These are phyloP conservation scores for Melanostoma mellinum DNA, from an alignment of 2,888 invertebrate genomes.

Conservation along the genomic window DNA sequence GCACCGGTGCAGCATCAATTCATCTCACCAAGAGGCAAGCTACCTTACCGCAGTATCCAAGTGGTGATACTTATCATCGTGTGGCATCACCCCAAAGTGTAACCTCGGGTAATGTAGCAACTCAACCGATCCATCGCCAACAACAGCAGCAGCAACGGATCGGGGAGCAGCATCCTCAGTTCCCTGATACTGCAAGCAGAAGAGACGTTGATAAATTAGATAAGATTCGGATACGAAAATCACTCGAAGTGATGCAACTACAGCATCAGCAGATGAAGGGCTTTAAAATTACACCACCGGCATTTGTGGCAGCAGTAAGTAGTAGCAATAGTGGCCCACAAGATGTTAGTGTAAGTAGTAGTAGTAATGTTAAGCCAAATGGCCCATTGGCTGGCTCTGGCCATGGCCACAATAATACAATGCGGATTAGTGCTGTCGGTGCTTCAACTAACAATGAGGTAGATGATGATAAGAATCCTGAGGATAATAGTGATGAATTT, in stretches of 20 bases:
- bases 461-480: conserved; percentile 73
- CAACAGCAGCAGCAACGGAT: conserved; percentile 61
- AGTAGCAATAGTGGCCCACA: conserved; percentile 37
- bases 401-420: conserved; percentile 50
- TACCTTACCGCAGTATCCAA: conserved; percentile 62
- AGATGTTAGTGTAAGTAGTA: conserved; percentile 15
- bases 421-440: conserved; percentile 49
- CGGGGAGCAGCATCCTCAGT: conserved; percentile 52
- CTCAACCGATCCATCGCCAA: conserved; percentile 67
- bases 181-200: conserved; percentile 64
- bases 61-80: conserved; percentile 66
- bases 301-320: conserved; percentile 58
- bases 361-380: conserved; percentile 47
- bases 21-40: conserved; percentile 69
- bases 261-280: conserved; percentile 59
- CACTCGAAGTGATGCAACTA: conserved; percentile 75
- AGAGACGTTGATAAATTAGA: conserved; percentile 76
- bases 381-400: conserved; percentile 42
- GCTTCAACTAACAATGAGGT: conserved; percentile 54
- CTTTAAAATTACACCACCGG: conserved; percentile 69
- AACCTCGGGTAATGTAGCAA: conserved; percentile 58
- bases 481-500: conserved; percentile 61
- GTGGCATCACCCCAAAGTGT: conserved; percentile 51
- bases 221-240: conserved; percentile 79
- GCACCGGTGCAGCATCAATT: conserved; percentile 59